A percentile compares a stretch with the other conserved stretches of the same genome.
Evolutionary conservation across 2,888 invertebrate species (phyloP).

Genomic region (Gymnocheta viridis): DNA sequence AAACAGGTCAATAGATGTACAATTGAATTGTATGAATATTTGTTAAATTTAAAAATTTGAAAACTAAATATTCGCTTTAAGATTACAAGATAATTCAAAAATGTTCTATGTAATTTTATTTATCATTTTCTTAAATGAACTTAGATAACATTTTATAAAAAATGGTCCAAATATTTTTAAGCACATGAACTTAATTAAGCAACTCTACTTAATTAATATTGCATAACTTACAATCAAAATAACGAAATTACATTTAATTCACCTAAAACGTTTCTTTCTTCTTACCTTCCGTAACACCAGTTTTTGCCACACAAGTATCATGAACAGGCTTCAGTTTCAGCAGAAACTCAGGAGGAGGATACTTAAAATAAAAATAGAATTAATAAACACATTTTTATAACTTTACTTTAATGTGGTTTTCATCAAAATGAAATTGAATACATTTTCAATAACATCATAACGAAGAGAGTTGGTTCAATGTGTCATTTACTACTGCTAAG

Average conservation of each 20-base stretch:
- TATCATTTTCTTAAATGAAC: too few species aligned
- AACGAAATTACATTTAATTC: background rate
- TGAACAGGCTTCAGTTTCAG: slow-evolving; percentile 74
- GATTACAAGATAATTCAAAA: too few species aligned
- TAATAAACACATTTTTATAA: slow-evolving; percentile 29
- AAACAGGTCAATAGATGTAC: background rate
- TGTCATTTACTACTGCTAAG: slow-evolving; percentile 45
- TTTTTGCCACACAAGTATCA: slow-evolving; percentile 75
- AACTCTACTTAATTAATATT: background rate
- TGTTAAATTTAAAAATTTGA: too few species aligned
- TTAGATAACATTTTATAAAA: too few species aligned
- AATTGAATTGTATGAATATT: too few species aligned
- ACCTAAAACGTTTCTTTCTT: background rate
- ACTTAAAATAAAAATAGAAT: slow-evolving; percentile 71
- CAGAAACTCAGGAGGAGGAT: slow-evolving; percentile 76
- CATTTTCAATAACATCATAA: slow-evolving; percentile 21
- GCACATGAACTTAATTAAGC: background rate
- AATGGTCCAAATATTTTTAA: too few species aligned
- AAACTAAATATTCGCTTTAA: too few species aligned
- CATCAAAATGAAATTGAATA: slow-evolving; percentile 21
- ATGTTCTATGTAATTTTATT: too few species aligned
- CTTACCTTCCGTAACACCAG: slow-evolving; percentile 78
- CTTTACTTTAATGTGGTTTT: slow-evolving; percentile 17
- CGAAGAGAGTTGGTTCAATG: slow-evolving; percentile 32
- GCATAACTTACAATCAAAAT: background rate